Conservation (phyloP, 2,113 vertebrate genomes). For the Pogona vitticeps region DNA sequence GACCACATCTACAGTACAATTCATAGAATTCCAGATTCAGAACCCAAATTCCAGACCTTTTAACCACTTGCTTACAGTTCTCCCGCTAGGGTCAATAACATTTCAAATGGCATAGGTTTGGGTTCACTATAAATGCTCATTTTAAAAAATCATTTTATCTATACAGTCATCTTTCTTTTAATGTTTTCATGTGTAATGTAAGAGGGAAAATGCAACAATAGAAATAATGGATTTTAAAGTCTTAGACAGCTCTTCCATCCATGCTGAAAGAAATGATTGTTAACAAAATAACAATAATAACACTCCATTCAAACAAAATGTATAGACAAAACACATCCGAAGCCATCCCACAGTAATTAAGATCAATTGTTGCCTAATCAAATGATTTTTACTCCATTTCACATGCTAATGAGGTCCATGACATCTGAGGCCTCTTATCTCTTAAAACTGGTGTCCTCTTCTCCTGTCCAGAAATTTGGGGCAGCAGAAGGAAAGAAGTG, state of each 20-base stretch:
- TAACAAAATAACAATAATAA: accelerated
- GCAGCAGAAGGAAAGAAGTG: not conserved
- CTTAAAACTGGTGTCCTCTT: not conserved
- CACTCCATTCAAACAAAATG: not conserved
- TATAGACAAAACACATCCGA: not conserved
- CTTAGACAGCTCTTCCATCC: not conserved
- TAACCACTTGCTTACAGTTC: not conserved
- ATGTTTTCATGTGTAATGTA: not conserved
- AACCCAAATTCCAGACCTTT: not conserved
- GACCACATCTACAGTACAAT: too few species aligned
- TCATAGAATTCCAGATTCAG: not conserved
- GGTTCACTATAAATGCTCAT: not conserved
- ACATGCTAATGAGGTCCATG: slow-evolving; percentile 2
- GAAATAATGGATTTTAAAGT: not conserved
- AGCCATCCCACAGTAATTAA: slow-evolving; percentile 11
- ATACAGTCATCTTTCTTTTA: not conserved
- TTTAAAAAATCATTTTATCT: too few species aligned
- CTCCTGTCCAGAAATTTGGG: slow-evolving; percentile 2
- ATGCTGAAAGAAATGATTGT: not conserved
- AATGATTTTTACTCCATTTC: slow-evolving; percentile 37
- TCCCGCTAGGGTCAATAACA: not conserved
- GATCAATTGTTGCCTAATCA: slow-evolving; percentile 32
- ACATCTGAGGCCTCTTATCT: slow-evolving; percentile 20
- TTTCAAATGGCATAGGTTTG: not conserved
- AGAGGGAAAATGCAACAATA: not conserved